These are phyloP conservation scores for Listrodromus nycthemerus DNA, from an alignment of 2,888 invertebrate genomes.

Conservation along the genomic window DNA sequence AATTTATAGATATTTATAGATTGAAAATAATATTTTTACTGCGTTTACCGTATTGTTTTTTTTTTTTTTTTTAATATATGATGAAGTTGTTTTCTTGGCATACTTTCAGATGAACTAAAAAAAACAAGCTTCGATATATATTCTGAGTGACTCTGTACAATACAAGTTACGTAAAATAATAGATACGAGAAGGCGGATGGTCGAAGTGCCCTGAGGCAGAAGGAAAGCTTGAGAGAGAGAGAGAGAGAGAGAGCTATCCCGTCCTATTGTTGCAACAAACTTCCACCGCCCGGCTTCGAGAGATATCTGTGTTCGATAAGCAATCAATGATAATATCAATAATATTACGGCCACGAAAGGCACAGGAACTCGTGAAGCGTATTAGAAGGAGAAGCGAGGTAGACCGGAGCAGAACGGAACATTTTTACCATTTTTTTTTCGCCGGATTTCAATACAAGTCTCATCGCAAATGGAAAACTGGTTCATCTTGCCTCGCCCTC, in stretches of 20 bases:
- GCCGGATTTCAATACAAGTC: background rate
- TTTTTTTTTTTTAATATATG: no score
- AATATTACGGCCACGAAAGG: slow-evolving; percentile 1
- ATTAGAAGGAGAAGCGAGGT: background rate
- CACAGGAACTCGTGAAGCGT: background rate
- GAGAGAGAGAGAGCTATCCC: slow-evolving; percentile 11
- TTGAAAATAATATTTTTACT: no score
- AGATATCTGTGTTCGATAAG: slow-evolving; percentile 41
- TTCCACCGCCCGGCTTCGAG: background rate
- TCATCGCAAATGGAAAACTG: background rate
- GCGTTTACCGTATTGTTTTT: no score
- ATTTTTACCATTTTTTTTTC: background rate
- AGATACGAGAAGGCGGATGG: slow-evolving; percentile 20
- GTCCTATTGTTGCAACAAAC: slow-evolving; percentile 36
- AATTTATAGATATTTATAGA: no score
- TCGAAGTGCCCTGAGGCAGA: slow-evolving; percentile 8
- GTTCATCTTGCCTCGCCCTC: no score
- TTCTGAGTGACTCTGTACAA: background rate
- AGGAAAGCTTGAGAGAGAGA: background rate
- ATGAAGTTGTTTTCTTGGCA: no score
- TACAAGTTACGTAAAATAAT: slow-evolving; percentile 57
- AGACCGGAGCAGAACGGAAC: no score
- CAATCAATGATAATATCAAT: background rate
- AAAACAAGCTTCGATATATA: no score
- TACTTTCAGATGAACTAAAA: no score